Conservation (phyloP, 64 coral and sea anemone genomes). For the Dendrophyllia cribrosa region DNA sequence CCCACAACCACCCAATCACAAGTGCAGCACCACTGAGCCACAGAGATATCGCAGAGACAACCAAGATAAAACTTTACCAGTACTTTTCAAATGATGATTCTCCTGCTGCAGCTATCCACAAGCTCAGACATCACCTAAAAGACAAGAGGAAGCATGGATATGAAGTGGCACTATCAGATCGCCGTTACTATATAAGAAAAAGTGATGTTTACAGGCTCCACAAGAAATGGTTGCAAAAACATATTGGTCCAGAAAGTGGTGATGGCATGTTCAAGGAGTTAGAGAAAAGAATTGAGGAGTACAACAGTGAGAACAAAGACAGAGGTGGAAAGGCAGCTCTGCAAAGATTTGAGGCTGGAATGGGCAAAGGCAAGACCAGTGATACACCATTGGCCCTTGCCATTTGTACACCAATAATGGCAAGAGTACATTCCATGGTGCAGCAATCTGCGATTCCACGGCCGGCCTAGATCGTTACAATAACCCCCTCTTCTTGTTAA, state of each 20-base stretch:
- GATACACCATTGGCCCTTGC: constrained; percentile 36
- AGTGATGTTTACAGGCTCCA: constrained; percentile 26
- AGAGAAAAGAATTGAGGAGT: constrained; percentile 28
- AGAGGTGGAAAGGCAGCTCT: constrained; percentile 42
- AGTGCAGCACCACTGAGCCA: constrained; percentile 42
- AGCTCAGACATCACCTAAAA: constrained; percentile 26
- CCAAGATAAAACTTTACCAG: constrained; percentile 12
- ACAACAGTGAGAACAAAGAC: constrained; percentile 40
- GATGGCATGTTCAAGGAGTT: constrained; percentile 43
- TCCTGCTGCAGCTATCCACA: constrained; percentile 35
- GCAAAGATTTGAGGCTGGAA: background rate
- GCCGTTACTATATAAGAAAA: constrained; percentile 14
- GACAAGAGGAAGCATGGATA: constrained; percentile 24
- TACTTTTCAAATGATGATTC: constrained; percentile 39
- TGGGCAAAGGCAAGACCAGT: constrained; percentile 4
- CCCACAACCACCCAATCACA: constrained; percentile 14
- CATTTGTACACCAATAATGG: constrained; percentile 49
- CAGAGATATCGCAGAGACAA: constrained; percentile 29
- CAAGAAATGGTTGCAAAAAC: constrained; percentile 24
- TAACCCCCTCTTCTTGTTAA: constrained; percentile 26
- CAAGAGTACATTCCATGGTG: constrained; percentile 39
- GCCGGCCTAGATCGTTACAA: constrained; percentile 12
- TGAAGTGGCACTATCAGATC: constrained; percentile 37
- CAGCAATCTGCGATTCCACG: background rate
- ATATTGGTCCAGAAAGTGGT: constrained; percentile 43